Evolutionary conservation across 1,140 invertebrate genomes (phyloP).

Genomic region (Drosophila lacteicornis): DNA sequence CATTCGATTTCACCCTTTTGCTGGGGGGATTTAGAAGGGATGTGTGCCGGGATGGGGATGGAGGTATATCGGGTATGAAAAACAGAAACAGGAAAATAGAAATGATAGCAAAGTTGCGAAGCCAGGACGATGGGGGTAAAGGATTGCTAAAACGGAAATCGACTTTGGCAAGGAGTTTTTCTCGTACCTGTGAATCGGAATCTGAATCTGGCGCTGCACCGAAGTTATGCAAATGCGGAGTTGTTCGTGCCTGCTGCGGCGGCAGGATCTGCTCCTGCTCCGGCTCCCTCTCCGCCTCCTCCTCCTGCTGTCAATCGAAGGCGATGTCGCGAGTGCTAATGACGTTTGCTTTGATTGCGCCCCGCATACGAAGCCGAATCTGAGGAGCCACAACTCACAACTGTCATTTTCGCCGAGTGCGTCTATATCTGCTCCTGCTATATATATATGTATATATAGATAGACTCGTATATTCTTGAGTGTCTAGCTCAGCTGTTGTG

Average conservation of each 20-base stretch:
- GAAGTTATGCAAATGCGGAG: constrained; percentile 76
- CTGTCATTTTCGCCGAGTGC: constrained; percentile 63
- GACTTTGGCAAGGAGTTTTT: constrained; percentile 78
- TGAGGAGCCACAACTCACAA: constrained; percentile 58
- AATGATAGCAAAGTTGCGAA: constrained; percentile 69
- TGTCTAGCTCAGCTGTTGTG: constrained; percentile 38
- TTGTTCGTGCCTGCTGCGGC: constrained; percentile 43
- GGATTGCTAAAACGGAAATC: constrained; percentile 68
- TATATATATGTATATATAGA: constrained; percentile 5
- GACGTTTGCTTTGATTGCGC: constrained; percentile 79
- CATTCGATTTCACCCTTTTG: constrained; percentile 41
- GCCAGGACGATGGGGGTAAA: not conserved
- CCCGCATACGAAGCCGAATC: constrained; percentile 45
- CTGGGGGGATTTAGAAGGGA: not conserved
- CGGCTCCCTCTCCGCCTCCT: constrained; percentile 2
- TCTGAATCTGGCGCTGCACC: constrained; percentile 62
- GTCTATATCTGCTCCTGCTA: constrained; percentile 14
- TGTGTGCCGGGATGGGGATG: not conserved
- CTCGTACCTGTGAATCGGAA: constrained; percentile 57
- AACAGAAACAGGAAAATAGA: constrained; percentile 75
- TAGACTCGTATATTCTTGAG: constrained; percentile 9
- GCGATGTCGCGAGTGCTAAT: constrained; percentile 74
- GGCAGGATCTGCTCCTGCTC: constrained; percentile 21
- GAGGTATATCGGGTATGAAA: constrained; percentile 50
- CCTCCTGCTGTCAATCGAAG: constrained; percentile 62